Base-by-base conservation (phyloP, 2,888 invertebrate genomes). In the Himalopsyche tibetana region DNA sequence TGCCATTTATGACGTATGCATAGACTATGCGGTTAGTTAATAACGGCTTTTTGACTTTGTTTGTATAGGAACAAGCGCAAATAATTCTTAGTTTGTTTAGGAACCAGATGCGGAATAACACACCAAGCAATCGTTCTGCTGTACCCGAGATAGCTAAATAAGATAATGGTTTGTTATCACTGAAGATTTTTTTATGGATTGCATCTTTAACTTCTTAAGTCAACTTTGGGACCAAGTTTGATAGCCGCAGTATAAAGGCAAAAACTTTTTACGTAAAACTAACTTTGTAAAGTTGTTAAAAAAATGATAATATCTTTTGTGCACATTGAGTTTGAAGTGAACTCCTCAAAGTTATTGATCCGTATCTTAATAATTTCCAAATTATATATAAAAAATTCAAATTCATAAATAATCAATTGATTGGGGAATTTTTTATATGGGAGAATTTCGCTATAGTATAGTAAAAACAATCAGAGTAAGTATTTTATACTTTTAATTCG, bases 91-190 rank as follows among this genome's bases (percentile, higher is more conserved):
- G 63, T 63, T 63, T 63, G 63, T 28, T 63, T 63, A 63, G 63
- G 63, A 28, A 63, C 63, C 63, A 63, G 28, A 63, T 63, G 63
- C 63, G 63, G 63, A 63, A 63, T 63, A 63, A 63, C 63, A 63
- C 63, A 63, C 63, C 28, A 19, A 63, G 63, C 63, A 63, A 63
- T 63, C 63, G 63, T 63, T 63, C 63, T 28, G 28, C 19, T 19
- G 19, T 63, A 19, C 8, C 63, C 63, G 28, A 63, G 19, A 63
- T 19, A 19, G 63, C 8, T 5, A 63, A 63, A 63, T 63, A 63
- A 63, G 8, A 19, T 63, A 63, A 63, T 63, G 28, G 63, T 9
- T 28, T 19, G 63, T 28, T 63, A 9, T 19, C 63, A 63, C 63
- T 28, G 9, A 28, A 63, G 63, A n/a, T 19, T 12, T 63, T 55